A percentile compares a stretch with the other conserved stretches of the same genome.
Evolutionary conservation across 2,888 invertebrate genomes (phyloP).

Genomic region (Pyrochroa serraticornis): DNA sequence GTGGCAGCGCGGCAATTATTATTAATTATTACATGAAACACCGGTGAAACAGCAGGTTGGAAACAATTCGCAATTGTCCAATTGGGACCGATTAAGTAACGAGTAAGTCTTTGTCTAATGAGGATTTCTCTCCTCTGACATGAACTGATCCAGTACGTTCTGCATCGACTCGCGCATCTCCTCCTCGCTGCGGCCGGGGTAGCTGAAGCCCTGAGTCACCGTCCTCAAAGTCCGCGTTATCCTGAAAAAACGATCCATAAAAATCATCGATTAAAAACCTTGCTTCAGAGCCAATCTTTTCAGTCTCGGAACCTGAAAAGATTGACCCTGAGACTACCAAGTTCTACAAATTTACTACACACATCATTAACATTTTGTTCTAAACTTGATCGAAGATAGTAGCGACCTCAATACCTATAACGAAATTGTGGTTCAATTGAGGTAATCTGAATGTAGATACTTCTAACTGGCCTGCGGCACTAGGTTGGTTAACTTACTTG

Average conservation of each 20-base stretch:
- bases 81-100: constrained; percentile 12
- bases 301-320: too few species aligned
- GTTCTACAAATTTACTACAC: too few species aligned
- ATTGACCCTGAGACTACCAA: too few species aligned
- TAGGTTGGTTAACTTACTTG: constrained; percentile 60
- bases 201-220: constrained; percentile 54
- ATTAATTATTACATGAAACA: background rate
- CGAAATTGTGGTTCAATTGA: constrained; percentile 1
- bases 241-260: constrained; percentile 51
- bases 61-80: too few species aligned
- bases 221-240: constrained; percentile 61
- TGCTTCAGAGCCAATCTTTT: background rate
- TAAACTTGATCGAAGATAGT: too few species aligned
- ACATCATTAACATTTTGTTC: too few species aligned
- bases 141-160: constrained; percentile 62
- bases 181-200: constrained; percentile 46
- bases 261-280: constrained; percentile 8
- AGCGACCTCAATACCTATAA: background rate
- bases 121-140: constrained; percentile 61
- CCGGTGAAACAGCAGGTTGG: constrained; percentile 1
- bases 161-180: constrained; percentile 62
- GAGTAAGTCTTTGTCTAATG: constrained; percentile 42
- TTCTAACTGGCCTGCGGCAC: too few species aligned
- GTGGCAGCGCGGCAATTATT: too few species aligned
- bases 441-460: background rate